These are phyloP conservation scores for Sacculina carcini DNA, from an alignment of 2,888 invertebrate genomes.

Conservation along the genomic window DNA sequence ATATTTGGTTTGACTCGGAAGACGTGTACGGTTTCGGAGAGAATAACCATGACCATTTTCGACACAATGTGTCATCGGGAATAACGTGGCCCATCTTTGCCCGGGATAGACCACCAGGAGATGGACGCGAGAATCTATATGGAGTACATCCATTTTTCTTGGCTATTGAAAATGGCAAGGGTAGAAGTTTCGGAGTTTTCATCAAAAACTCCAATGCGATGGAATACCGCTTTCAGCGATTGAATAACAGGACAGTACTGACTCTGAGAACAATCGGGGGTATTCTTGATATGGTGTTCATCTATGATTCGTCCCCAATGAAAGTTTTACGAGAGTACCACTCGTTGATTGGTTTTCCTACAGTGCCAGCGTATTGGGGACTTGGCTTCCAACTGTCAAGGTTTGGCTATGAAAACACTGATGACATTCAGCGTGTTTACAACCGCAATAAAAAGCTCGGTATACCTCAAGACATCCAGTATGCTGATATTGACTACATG, in stretches of 20 bases:
- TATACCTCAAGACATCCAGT: slow-evolving; percentile 40
- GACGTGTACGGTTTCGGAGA: slow-evolving; percentile 24
- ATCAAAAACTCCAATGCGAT: slow-evolving; percentile 13
- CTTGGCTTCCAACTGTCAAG: slow-evolving; percentile 19
- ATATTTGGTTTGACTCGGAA: slow-evolving; percentile 19
- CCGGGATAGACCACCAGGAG: slow-evolving; percentile 4
- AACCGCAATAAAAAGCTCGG: slow-evolving; percentile 38
- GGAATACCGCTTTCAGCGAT: slow-evolving; percentile 9
- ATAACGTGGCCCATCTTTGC: slow-evolving; percentile 13
- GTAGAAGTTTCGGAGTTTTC: slow-evolving; percentile 11
- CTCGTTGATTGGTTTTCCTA: slow-evolving; percentile 39
- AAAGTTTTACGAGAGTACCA: slow-evolving; percentile 17
- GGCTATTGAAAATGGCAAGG: slow-evolving; percentile 11
- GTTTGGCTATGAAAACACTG: slow-evolving; percentile 37
- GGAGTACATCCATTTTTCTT: slow-evolving; percentile 13
- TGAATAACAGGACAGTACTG: slow-evolving; percentile 30
- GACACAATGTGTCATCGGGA: slow-evolving; percentile 18
- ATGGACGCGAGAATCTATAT: slow-evolving; percentile 10
- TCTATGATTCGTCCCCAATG: slow-evolving; percentile 44
- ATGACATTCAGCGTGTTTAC: slow-evolving; percentile 36
- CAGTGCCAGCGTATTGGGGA: slow-evolving; percentile 65
- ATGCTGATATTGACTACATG: slow-evolving; percentile 23
- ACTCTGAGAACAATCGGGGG: slow-evolving; percentile 62
- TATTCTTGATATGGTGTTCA: slow-evolving; percentile 46
- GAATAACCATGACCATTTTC: slow-evolving; percentile 19